Evolutionary conservation across 2,113 vertebrate genomes (phyloP).

Genomic region (Perca flavescens): DNA sequence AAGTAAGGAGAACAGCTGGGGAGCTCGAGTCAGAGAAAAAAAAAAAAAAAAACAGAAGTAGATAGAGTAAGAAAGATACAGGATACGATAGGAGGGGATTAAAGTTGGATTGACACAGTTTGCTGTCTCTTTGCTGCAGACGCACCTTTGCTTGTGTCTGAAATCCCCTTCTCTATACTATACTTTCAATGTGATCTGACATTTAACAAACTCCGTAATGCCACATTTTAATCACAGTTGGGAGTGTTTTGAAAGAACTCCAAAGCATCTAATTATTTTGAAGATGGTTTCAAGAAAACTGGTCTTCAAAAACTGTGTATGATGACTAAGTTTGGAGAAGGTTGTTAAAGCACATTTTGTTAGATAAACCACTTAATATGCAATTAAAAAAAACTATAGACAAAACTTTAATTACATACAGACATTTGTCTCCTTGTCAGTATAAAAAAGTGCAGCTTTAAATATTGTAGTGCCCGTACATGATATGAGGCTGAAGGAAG

Average conservation of each 20-base stretch:
- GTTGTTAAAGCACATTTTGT: not conserved
- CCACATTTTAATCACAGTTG: conserved; percentile 52
- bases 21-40: not conserved
- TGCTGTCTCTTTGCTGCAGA: conserved; percentile 16
- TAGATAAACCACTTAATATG: not conserved
- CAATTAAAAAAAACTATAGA: not conserved
- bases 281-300: conserved; percentile 33
- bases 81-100: conserved; percentile 9
- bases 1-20: conserved; percentile 15
- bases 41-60: not conserved
- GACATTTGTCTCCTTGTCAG: not conserved
- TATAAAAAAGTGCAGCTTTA: not conserved
- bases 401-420: no score
- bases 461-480: not conserved
- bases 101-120: not conserved
- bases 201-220: conserved; percentile 59
- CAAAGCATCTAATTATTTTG: conserved; percentile 57
- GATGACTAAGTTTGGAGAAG: not conserved
- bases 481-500: no score
- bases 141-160: not conserved
- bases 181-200: conserved; percentile 48
- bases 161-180: not conserved
- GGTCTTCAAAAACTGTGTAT: not conserved
- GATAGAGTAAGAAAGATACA: not conserved
- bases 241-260: conserved; percentile 55